A percentile compares a stretch with the other conserved stretches of the same genome.
Evolutionary conservation across 2,888 invertebrate genomes (phyloP).

Genomic region (Dasypogon diadema): DNA sequence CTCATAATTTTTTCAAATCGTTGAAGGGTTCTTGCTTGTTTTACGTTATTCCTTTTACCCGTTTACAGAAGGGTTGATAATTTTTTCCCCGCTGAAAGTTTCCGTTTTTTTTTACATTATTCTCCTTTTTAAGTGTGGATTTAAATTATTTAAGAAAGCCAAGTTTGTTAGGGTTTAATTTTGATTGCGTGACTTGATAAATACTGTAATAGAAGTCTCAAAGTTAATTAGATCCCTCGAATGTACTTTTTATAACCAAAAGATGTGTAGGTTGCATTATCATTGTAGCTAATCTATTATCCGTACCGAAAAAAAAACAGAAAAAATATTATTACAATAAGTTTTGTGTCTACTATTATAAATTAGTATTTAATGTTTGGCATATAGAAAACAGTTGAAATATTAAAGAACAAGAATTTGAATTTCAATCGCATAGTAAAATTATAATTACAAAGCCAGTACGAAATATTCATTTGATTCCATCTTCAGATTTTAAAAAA

Average conservation of each 20-base stretch:
- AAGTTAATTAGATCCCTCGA: slow-evolving; percentile 58
- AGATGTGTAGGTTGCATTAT: not conserved
- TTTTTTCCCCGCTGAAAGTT: slow-evolving; percentile 9
- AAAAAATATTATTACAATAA: too few species aligned
- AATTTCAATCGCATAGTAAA: too few species aligned
- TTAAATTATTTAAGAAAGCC: slow-evolving; percentile 44
- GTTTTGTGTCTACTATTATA: too few species aligned
- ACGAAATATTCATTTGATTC: too few species aligned
- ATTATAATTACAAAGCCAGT: too few species aligned
- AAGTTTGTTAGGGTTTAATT: slow-evolving; percentile 65
- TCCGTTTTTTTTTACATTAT: not conserved
- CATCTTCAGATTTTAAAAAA: too few species aligned
- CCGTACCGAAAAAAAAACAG: too few species aligned
- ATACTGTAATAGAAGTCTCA: slow-evolving; percentile 57
- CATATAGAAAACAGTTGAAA: too few species aligned
- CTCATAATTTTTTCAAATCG: slow-evolving; percentile 47
- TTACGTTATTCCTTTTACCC: slow-evolving; percentile 16
- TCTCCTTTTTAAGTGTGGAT: slow-evolving; percentile 21
- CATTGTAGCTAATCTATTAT: too few species aligned
- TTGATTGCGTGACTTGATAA: slow-evolving; percentile 66
- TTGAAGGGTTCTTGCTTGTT: slow-evolving; percentile 27
- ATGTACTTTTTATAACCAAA: slow-evolving; percentile 2
- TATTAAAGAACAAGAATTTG: too few species aligned
- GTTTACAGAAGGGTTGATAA: slow-evolving; percentile 30
- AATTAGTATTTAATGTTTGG: too few species aligned